Percentiles rank a stretch among this genome's conserved stretches.
Conservation (phyloP, 2,113 vertebrate genomes). For the Nycticorax nycticorax region DNA sequence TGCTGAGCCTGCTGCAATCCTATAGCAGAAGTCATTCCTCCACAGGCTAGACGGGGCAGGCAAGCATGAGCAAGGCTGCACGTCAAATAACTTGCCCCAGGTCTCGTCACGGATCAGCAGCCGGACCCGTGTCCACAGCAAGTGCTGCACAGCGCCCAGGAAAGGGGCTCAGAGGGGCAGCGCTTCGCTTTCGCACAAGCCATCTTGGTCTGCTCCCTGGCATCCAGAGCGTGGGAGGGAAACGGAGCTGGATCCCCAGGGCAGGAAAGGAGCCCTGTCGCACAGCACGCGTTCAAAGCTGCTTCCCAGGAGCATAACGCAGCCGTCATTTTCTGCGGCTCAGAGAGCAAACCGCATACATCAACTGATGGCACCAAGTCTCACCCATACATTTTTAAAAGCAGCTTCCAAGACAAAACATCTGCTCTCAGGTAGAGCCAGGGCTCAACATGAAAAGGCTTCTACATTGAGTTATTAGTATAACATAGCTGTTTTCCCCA, state of each 20-base stretch:
- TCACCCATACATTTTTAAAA: neutral
- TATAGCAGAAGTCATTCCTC: rapidly evolving
- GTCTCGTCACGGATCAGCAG: neutral
- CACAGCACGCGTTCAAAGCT: rapidly evolving
- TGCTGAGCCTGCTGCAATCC: neutral
- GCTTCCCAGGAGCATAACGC: neutral
- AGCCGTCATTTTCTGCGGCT: neutral
- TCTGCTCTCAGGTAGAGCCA: neutral
- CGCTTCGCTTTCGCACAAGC: rapidly evolving
- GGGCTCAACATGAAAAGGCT: neutral
- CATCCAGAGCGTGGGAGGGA: neutral
- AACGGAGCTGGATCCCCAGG: neutral
- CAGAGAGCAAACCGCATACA: neutral
- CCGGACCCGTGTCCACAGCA: rapidly evolving
- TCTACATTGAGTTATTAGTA: neutral
- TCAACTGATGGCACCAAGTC: neutral
- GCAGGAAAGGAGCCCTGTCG: neutral
- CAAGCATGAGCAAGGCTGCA: neutral
- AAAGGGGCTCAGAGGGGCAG: neutral
- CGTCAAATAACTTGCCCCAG: neutral
- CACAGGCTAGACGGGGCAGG: rapidly evolving
- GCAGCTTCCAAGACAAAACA: constrained; percentile 14
- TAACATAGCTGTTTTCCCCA: neutral
- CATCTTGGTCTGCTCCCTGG: rapidly evolving
- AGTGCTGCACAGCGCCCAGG: neutral